A percentile compares a stretch with the other conserved stretches of the same genome.
phyloP scores from a whole-genome alignment of 1,140 invertebrate genomes.

The Drosophila obscura region DNA sequence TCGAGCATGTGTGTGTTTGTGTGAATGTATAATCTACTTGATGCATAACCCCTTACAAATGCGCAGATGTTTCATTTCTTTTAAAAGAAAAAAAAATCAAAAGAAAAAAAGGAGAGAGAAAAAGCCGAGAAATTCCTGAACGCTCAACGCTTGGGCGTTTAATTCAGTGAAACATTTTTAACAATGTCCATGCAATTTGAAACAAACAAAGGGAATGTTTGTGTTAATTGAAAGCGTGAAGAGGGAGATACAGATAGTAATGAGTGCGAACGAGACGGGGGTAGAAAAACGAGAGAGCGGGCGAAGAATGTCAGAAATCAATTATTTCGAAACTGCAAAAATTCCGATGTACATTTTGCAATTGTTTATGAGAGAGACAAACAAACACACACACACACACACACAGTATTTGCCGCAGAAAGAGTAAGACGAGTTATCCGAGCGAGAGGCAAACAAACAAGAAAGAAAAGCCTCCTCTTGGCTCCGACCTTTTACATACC shows the following conservation, averaged over 20 bases:
- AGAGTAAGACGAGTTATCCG: constrained; percentile 11
- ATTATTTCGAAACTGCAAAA: constrained; percentile 82
- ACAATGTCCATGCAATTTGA: constrained; percentile 79
- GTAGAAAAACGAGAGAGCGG: constrained; percentile 12
- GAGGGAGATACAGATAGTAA: constrained; percentile 8
- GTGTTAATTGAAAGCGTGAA: constrained; percentile 82
- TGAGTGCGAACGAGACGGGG: constrained; percentile 12
- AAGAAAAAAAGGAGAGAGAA: background rate
- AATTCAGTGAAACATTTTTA: constrained; percentile 78
- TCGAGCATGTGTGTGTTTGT: constrained; percentile 1
- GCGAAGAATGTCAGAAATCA: constrained; percentile 78
- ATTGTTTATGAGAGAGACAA: constrained; percentile 69
- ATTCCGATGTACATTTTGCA: constrained; percentile 79
- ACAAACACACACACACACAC: constrained; percentile 37
- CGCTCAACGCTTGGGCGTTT: constrained; percentile 53
- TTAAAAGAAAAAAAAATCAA: constrained; percentile 39
- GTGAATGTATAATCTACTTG: constrained; percentile 56
- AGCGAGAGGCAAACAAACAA: constrained; percentile 30
- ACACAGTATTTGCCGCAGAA: constrained; percentile 8
- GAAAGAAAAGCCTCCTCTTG: too few species aligned
- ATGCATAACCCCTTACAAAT: constrained; percentile 76
- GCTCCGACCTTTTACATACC: too few species aligned
- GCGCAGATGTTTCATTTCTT: constrained; percentile 75
- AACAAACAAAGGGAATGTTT: constrained; percentile 81
- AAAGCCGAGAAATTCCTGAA: constrained; percentile 65